A percentile compares a stretch with the other conserved stretches of the same genome.
phyloP scores from a whole-genome alignment of 2,113 vertebrate genomes.

The Phycodurus eques region DNA sequence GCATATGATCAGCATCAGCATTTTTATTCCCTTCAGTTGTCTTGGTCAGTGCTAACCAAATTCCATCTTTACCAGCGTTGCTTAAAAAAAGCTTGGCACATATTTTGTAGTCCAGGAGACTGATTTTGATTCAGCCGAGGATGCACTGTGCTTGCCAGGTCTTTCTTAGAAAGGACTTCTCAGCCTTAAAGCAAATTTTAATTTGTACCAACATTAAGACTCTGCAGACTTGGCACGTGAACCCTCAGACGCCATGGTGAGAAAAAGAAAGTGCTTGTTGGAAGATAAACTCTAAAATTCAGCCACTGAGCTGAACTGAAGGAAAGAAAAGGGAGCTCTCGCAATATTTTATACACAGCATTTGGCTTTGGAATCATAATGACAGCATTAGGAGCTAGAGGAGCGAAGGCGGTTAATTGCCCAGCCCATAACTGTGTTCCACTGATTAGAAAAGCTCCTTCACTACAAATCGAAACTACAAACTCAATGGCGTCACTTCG shows the following conservation, averaged over 20 bases:
- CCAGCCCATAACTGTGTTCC: background rate
- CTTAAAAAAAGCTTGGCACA: background rate
- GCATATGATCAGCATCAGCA: background rate
- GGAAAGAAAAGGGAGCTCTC: background rate
- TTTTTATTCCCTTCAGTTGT: background rate
- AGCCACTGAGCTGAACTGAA: background rate
- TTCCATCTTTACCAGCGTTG: background rate
- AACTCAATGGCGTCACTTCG: slow-evolving; percentile 38
- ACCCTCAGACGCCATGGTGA: background rate
- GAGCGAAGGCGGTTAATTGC: background rate
- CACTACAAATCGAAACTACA: slow-evolving; percentile 41
- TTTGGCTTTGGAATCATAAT: background rate
- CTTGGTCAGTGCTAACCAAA: background rate
- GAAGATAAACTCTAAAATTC: background rate
- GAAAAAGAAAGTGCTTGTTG: background rate
- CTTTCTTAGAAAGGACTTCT: background rate
- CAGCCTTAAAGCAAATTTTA: background rate
- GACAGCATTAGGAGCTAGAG: background rate
- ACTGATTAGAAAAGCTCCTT: slow-evolving; percentile 5
- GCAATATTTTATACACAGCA: background rate
- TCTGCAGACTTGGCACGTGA: background rate
- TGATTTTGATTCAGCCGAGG: background rate
- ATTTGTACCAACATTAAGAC: background rate
- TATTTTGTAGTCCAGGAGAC: background rate
- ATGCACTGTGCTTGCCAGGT: background rate